Evolutionary conservation across 2,797 vertebrate genomes (phyloP).

Genomic region (Halcyon leucocephala): DNA sequence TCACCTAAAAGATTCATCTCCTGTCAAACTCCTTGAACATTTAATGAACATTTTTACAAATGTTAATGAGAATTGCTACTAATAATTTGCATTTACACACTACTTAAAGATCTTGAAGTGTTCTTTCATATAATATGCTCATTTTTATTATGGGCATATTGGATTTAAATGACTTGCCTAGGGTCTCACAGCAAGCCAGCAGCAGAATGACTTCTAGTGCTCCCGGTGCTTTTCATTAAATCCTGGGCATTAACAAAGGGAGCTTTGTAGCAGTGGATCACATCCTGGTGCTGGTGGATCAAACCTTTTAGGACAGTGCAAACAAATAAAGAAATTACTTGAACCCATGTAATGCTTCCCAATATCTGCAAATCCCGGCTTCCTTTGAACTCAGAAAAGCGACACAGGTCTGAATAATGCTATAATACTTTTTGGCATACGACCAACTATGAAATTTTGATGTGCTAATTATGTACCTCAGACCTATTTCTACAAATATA

Average conservation of each 20-base stretch:
- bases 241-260: conserved; percentile 30
- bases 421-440: neutral
- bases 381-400: conserved; percentile 7
- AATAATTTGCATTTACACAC: conserved; percentile 56
- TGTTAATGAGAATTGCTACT: conserved; percentile 38
- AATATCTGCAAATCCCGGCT: neutral
- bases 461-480: neutral
- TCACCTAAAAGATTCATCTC: neutral
- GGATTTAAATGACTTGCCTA: conserved; percentile 60
- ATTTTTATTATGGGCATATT: conserved; percentile 51
- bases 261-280: conserved; percentile 18
- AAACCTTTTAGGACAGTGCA: neutral
- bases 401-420: neutral
- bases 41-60: conserved; percentile 21
- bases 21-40: conserved; percentile 10
- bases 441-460: neutral
- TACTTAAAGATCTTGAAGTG: conserved; percentile 54
- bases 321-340: conserved; percentile 22
- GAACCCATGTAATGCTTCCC: neutral
- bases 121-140: conserved; percentile 47
- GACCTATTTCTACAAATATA: neutral
- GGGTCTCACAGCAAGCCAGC: conserved; percentile 44
- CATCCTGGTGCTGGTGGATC: conserved; percentile 18
- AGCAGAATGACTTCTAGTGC: conserved; percentile 1
- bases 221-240: conserved; percentile 40